phyloP scores from a whole-genome alignment of 2,113 vertebrate species.

The Labeo catla region DNA sequence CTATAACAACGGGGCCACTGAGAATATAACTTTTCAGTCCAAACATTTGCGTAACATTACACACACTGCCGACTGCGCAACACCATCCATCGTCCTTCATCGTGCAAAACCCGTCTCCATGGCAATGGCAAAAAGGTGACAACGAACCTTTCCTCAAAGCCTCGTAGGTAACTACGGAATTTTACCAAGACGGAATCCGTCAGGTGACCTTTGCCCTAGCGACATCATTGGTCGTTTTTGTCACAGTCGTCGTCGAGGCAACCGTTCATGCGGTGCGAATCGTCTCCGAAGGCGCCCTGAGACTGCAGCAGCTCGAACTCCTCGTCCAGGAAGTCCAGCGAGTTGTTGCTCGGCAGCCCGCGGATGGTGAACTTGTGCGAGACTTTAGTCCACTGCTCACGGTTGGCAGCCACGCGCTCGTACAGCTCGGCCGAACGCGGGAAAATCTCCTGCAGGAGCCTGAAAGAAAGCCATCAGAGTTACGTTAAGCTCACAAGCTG shows the following conservation, averaged over 20 bases:
- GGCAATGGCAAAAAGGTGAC: not conserved
- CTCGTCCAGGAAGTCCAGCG: conserved; percentile 95
- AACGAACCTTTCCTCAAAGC: conserved; percentile 1
- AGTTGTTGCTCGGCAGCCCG: conserved; percentile 96
- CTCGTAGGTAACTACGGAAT: not conserved
- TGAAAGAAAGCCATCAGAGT: conserved; percentile 47
- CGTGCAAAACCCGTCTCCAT: not conserved
- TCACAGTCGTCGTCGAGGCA: conserved; percentile 78
- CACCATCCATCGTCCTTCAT: not conserved
- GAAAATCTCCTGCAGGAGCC: conserved; percentile 91
- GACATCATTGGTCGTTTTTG: not conserved
- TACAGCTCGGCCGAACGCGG: conserved; percentile 87
- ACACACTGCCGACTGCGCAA: not conserved
- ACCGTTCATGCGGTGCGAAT: conserved; percentile 84
- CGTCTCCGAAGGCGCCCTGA: conserved; percentile 77
- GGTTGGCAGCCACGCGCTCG: conserved; percentile 89
- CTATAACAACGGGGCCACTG: not conserved
- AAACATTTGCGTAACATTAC: not conserved
- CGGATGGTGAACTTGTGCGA: conserved; percentile 97
- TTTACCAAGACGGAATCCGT: not conserved
- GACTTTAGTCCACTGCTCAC: conserved; percentile 96
- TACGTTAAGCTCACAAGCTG: not conserved
- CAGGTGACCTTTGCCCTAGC: not conserved
- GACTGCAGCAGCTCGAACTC: conserved; percentile 89
- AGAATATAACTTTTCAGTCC: not conserved